Evolutionary conservation across 53 echinoderm and acorn worm genomes (phyloP).

Genomic region (Apostichopus leukothele): DNA sequence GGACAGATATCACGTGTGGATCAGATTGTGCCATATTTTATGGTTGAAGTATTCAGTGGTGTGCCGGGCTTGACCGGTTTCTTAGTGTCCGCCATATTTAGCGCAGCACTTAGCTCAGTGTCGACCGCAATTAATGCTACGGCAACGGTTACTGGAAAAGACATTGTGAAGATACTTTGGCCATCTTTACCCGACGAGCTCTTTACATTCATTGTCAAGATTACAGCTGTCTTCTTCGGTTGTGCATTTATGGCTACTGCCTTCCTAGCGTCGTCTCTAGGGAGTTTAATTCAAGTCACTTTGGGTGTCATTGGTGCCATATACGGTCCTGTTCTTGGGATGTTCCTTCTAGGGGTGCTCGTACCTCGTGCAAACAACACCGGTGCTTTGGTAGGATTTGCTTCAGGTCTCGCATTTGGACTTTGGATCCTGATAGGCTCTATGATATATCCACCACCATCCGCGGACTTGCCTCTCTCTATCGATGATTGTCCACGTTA

Average conservation of each 20-base stretch:
- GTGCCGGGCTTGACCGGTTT: slow-evolving; percentile 16
- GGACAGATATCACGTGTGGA: neutral
- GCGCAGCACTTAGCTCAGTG: neutral
- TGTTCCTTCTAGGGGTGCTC: neutral
- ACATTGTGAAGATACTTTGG: slow-evolving; percentile 1
- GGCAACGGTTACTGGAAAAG: neutral
- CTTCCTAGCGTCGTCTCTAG: neutral
- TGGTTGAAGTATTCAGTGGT: neutral
- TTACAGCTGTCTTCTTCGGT: neutral
- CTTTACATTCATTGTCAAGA: neutral
- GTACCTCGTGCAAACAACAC: neutral
- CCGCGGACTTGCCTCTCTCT: neutral
- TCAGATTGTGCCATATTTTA: slow-evolving; percentile 6
- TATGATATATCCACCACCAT: neutral
- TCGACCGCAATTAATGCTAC: neutral
- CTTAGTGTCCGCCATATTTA: neutral
- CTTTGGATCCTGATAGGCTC: slow-evolving; percentile 11
- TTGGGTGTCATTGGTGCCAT: neutral
- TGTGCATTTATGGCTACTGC: neutral
- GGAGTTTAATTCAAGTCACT: neutral
- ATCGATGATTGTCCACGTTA: neutral
- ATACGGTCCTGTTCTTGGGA: neutral
- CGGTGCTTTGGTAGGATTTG: neutral
- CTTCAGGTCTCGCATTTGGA: neutral
- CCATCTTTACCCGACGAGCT: neutral